Evolutionary conservation across 2,888 invertebrate species (phyloP), one percentile per base, ranked within the genome.

Genomic region (Standfussiana lucernea): DNA sequence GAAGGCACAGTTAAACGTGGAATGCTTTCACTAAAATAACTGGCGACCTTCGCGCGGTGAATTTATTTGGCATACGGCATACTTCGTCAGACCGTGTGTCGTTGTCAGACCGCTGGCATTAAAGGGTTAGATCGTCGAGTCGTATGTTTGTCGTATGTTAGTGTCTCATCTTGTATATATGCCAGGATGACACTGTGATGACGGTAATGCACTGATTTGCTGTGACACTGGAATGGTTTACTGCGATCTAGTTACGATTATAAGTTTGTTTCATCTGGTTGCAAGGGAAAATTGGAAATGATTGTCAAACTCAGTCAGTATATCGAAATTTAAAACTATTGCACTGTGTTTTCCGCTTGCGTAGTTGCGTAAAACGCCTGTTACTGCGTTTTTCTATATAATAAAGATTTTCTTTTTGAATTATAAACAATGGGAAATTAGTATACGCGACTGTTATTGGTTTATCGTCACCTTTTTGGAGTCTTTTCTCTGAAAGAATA

Each of bases 41-140:
- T 62, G 77, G 69, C 83, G 92, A 90, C 94, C 94, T 94, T 94
- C 91, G 83, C 75, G 69, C 70, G 40, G 80, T 87, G 90, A 89
- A 92, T 93, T 93, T 91, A 92, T 93, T 93, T 93, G 91, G 92
- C 92, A 90, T 92, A 62, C 87, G 89, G 86, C 80, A 86, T 73
- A 73, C 69, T 82, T 79, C 65, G 87, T 72, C 81, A 78, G 56
- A 65, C 50, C 56, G 56, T 77, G 66, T 70, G 32, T 62, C 65
- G 83, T 66, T 77, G 59, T 80, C 77, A 76, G 50, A 65, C 74
- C n/a, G 61, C 35, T 72, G 72, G 71, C 68, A 85, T 42, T 62
- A 35, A 50, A 69, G 61, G 65, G 77, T 73, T 69, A 73, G 42
- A 68, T 64, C 35, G 45, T 40, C 40, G 56, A 40, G 28, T 68